Evolutionary conservation across 1,140 invertebrate species (phyloP).

Genomic region (Drosophila mauritiana): DNA sequence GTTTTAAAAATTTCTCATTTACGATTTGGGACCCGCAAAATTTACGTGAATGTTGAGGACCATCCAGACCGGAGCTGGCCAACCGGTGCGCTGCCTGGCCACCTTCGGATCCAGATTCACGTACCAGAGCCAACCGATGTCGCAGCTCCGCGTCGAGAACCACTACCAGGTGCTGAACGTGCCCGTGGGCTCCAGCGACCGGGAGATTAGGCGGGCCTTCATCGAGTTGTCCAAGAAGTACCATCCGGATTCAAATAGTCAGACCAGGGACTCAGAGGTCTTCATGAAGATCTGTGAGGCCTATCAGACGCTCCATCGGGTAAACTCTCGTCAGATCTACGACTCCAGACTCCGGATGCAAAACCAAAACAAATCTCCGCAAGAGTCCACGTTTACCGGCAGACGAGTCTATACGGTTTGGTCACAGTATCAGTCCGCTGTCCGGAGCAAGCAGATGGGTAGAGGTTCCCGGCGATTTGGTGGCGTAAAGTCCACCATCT

Average conservation of each 20-base stretch:
- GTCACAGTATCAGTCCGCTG: slow-evolving; percentile 40
- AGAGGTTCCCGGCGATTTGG: not conserved
- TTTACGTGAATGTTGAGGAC: slow-evolving; percentile 39
- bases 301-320: slow-evolving; percentile 45
- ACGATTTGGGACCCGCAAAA: slow-evolving; percentile 26
- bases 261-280: slow-evolving; percentile 26
- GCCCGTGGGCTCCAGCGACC: slow-evolving; percentile 23
- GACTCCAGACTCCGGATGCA: slow-evolving; percentile 16
- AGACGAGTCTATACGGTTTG: slow-evolving; percentile 36
- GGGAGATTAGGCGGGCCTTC: slow-evolving; percentile 57
- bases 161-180: slow-evolving; percentile 65
- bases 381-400: slow-evolving; percentile 4
- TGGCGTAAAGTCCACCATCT: not conserved
- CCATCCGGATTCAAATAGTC: slow-evolving; percentile 51
- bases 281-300: slow-evolving; percentile 63
- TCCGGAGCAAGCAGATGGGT: slow-evolving; percentile 47
- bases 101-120: slow-evolving; percentile 15
- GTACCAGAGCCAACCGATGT: not conserved
- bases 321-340: slow-evolving; percentile 19
- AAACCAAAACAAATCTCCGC: not conserved
- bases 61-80: slow-evolving; percentile 6
- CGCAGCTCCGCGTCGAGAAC: slow-evolving; percentile 15
- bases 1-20: slow-evolving; percentile 13
- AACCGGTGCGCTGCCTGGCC: slow-evolving; percentile 26
- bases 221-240: slow-evolving; percentile 63